Evolutionary conservation across 23 tunicate genomes (phyloP), one percentile per base, ranked within the genome.

Genomic region (Phallusia fumigata): DNA sequence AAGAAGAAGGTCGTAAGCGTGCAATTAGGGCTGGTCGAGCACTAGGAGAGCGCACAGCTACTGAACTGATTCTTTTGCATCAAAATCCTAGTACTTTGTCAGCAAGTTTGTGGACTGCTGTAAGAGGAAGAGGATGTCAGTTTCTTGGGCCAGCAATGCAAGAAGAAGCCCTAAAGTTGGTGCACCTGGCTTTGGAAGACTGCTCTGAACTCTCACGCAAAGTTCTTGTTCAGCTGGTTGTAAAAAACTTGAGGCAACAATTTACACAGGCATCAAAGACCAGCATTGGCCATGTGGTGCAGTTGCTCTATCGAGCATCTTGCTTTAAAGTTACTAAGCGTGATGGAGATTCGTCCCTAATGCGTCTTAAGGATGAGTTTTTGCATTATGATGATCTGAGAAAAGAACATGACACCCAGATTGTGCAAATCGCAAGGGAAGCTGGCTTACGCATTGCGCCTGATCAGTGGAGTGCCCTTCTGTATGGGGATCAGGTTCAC

Each of bases 81-180:
- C 98, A 93, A 76, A 93, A 86, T 65, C 93, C 98, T 31, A 86
- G 93, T 8, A 93, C 89, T 10, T 78, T 93, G 49, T 88, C 98
- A 31, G 87, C 88, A 79, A 93, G 85, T 79, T 75, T 93, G n/a
- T 93, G 98, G 98, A 87, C 88, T 26, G 98, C 98, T 74, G 98
- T 93, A 21, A 40, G 98, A 73, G 84, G 87, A 8, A 93, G 98
- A 52, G 98, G 98, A 0, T 93, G 98, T 35, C 98, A 93, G 76
- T 93, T 93, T 83, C 80, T 93, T 28, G 98, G 98, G 10, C 98
- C 98, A 81, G 98, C 98, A 16, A 93, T 93, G 98, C 98, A 93
- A 47, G 98, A 93, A 79, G 98, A 93, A 88, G 98, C 98, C 19
- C 45, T 93, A 19, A 93, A 88, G 76, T 69, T 93, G 53, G 85